A percentile compares a stretch with the other conserved stretches of the same genome.
Evolutionary conservation across 1,140 invertebrate genomes (phyloP).

Genomic region (Pissodes strobi): DNA sequence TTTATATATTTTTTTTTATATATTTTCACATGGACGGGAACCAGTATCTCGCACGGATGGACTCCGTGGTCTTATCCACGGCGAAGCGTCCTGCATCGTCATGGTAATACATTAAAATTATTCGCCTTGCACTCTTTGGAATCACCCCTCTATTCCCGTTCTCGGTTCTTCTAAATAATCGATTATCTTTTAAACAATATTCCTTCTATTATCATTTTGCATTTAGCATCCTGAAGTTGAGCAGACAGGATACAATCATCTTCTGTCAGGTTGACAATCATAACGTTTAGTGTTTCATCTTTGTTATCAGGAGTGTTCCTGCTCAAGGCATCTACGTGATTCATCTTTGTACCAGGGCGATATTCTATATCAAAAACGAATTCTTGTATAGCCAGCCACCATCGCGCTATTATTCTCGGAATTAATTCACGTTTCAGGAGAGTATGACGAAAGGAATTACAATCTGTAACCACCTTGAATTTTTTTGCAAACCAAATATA

Average conservation of each 20-base stretch:
- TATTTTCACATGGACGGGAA: constrained; percentile 2
- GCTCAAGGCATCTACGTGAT: background rate
- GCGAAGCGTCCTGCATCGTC: background rate
- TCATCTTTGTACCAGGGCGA: no score
- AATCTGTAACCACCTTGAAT: constrained; percentile 10
- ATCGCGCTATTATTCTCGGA: no score
- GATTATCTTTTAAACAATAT: background rate
- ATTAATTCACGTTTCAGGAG: background rate
- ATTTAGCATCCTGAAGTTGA: background rate
- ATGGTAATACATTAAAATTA: constrained; percentile 6
- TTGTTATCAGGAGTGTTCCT: background rate
- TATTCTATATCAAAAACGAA: no score
- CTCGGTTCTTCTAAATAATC: background rate
- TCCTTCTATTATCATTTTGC: background rate
- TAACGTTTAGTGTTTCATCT: background rate
- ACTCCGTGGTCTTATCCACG: background rate
- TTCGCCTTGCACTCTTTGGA: constrained; percentile 41
- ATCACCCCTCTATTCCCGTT: background rate
- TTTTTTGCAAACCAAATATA: background rate
- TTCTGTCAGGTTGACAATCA: background rate
- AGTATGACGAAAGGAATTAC: no score
- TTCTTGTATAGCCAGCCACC: no score
- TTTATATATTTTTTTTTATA: constrained; percentile 2
- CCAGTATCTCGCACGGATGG: background rate
- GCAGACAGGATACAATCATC: background rate